Conservation (phyloP, 1,140 invertebrate genomes). For the Elymnias hypermnestra region DNA sequence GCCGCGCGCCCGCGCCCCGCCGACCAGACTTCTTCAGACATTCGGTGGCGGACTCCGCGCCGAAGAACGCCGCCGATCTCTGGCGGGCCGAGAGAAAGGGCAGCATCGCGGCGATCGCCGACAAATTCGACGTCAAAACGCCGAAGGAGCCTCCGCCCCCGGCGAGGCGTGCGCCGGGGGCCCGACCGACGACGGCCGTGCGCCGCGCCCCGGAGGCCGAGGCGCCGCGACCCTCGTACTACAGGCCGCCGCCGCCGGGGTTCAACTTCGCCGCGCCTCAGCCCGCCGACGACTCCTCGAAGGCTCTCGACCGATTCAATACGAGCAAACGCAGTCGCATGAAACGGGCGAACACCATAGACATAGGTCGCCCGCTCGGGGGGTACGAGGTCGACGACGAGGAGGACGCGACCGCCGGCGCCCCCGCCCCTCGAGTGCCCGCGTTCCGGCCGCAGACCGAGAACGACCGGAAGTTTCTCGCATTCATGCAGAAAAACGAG, state of each 20-base stretch:
- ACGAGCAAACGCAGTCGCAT: constrained; percentile 84
- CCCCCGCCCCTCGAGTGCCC: constrained; percentile 71
- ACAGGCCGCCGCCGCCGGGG: constrained; percentile 52
- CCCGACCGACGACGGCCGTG: constrained; percentile 19
- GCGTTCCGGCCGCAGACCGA: constrained; percentile 88
- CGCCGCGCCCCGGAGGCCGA: constrained; percentile 29
- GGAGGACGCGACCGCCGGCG: constrained; percentile 47
- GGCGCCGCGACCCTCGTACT: constrained; percentile 40
- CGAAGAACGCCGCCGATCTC: constrained; percentile 27
- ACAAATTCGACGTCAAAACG: constrained; percentile 53
- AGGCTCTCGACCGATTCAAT: constrained; percentile 76
- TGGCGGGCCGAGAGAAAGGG: constrained; percentile 44
- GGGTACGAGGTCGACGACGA: constrained; percentile 74
- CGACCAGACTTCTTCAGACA: constrained; percentile 58
- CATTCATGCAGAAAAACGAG: constrained; percentile 86
- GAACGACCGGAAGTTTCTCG: constrained; percentile 89
- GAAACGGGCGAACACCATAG: constrained; percentile 92
- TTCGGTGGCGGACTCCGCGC: constrained; percentile 42
- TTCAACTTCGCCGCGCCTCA: constrained; percentile 65
- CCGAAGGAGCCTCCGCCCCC: constrained; percentile 40
- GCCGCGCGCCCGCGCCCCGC: constrained; percentile 30
- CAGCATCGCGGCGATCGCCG: constrained; percentile 58
- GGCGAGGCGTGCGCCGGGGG: constrained; percentile 38
- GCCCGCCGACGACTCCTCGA: constrained; percentile 51
- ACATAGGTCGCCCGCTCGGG: constrained; percentile 84